Base-by-base conservation (phyloP, 2,888 invertebrate genomes). In the Mimas tiliae region DNA sequence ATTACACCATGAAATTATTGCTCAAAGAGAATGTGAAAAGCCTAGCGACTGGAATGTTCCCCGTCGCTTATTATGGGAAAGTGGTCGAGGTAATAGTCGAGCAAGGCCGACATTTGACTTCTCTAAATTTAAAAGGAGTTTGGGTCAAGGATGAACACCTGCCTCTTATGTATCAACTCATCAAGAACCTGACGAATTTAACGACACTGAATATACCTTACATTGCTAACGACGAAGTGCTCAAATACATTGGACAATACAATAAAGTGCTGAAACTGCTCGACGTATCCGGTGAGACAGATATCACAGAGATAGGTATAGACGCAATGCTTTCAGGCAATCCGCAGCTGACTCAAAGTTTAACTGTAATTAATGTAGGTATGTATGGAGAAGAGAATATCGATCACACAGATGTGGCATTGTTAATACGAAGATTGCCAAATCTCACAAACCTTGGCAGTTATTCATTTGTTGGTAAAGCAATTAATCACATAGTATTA, bases 101-200 rank as follows among this genome's bases (percentile, higher is more conserved):
- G 27, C 95, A 95, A 84, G 96, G 96, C 8, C 94, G 90, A 8
- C 95, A 96, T 42, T 78, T 96, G 72, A 94, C 95, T 55, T 87
- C 95, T 47, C 93, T 96, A 64, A 96, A 96, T 85, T 86, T 96
- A 67, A 96, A 96, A 89, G 96, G 96, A 14, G 95, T 96, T 45
- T 96, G 96, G 96, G 95, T 95, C 52, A 95, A 95, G 83, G 96
- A 96, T 64, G 96, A 96, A 71, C 95, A 95, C 74, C 93, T 96
- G 76, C 87, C 94, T 67, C 91, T 95, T 12, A 92, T 96, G 89
- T 95, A 94, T 69, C 90, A 95, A 38, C 84, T 96, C 38, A 91
- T 96, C 8, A 91, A 94, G 73, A 95, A 95, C 73, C 90, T 95
- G 62, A 91, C 88, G n/a, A 90, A 95, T 76, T 82, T 96, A 64